Base-by-base conservation (phyloP, 2,888 invertebrate genomes). In the Boloria euphrosyne region DNA sequence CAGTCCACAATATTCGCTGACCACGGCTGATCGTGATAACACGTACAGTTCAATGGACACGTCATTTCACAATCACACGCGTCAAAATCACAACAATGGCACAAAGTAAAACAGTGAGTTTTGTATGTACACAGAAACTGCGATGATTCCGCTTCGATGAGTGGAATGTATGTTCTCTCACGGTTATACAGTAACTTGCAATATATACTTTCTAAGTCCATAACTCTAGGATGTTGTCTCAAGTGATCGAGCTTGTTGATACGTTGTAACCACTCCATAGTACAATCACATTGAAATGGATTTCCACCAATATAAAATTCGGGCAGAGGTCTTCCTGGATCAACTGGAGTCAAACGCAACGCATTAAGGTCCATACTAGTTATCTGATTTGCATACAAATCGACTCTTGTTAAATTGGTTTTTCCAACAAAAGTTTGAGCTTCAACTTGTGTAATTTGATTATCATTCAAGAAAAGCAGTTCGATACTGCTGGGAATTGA, bases 61-160 rank as follows among this genome's bases (percentile, higher is more conserved):
- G 97, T 97, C 97, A 98, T 98, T 93, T 98, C 97, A 93, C 98
- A 98, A 90, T 98, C 98, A 92, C 98, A 98, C 62, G 97, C 97
- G 86, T 98, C 98, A 88, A 97, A 98, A 86, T 98, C 98, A 90
- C 98, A 98, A 92, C 98, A 98, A 83, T 97, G 97, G 82, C 98
- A 98, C 71, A 97, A 93, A 14, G 98, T 96, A 86, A 98, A 98
- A 90, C 98, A 98, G 86, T 98, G 97, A 50, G 96, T 96, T 89
- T 96, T 96, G 90, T 98, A 98, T 71, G 96, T 95, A 93, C 98
- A 98, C 77, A 98, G 93, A 89, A 98, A 98, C 87, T 98, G 97
- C 62, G 96, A 96, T 0, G 97, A 95, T 83, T 97, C 96, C 44
- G 97, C 97, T 80, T 97, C 96, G 27, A 97, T 94, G 68, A 98